Conservation (phyloP, 2,888 invertebrate genomes). For the Rhingia campestris region DNA sequence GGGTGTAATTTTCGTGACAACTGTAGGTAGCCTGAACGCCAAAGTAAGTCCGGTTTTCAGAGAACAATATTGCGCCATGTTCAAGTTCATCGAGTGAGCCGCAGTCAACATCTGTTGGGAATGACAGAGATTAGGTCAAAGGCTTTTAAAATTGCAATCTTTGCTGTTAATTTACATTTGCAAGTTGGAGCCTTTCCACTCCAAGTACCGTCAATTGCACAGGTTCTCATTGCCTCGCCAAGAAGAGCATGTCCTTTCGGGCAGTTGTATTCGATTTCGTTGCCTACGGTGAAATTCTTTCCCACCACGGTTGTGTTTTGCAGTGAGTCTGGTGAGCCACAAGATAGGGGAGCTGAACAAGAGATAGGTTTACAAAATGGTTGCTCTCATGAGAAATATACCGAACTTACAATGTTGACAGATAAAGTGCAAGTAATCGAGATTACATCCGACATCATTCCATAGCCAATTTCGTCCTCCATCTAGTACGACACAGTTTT, state of each 20-base stretch:
- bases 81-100: slow-evolving; percentile 87
- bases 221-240: slow-evolving; percentile 87
- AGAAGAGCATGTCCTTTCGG: slow-evolving; percentile 92
- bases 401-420: slow-evolving; percentile 92
- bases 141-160: background rate
- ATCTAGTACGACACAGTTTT: slow-evolving; percentile 96
- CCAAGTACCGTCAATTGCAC: slow-evolving; percentile 91
- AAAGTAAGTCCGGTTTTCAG: slow-evolving; percentile 89
- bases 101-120: slow-evolving; percentile 92
- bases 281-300: slow-evolving; percentile 87
- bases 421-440: slow-evolving; percentile 96
- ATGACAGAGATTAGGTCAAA: background rate
- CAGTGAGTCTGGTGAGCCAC: slow-evolving; percentile 93
- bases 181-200: slow-evolving; percentile 91
- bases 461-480: slow-evolving; percentile 95
- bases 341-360: slow-evolving; percentile 89
- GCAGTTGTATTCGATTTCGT: slow-evolving; percentile 89
- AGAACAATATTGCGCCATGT: slow-evolving; percentile 88
- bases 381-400: background rate
- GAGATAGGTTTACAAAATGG: slow-evolving; percentile 2
- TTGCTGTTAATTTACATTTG: slow-evolving; percentile 87
- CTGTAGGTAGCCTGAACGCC: slow-evolving; percentile 90
- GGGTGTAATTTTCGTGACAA: slow-evolving; percentile 93
- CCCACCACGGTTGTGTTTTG: slow-evolving; percentile 92
- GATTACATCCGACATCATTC: slow-evolving; percentile 97